A percentile compares a stretch with the other conserved stretches of the same genome.
phyloP scores from a whole-genome alignment of 1,140 invertebrate species.

The Hyposmocoma kahamanoa region DNA sequence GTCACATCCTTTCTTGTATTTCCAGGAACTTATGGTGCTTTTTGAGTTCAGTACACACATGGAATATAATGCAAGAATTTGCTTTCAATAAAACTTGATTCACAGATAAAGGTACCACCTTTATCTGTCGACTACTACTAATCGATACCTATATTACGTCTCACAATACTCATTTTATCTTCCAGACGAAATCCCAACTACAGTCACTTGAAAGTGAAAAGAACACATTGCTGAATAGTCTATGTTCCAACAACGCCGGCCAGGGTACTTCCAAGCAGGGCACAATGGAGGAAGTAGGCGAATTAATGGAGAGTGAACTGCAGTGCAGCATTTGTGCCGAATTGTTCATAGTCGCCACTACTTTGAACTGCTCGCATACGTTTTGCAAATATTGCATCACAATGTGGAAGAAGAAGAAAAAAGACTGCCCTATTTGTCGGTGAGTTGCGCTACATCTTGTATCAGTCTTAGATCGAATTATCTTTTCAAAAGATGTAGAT shows the following conservation, averaged over 20 bases:
- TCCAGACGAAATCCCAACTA: slow-evolving; percentile 41
- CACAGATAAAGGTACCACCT: too few species aligned
- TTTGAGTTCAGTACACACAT: too few species aligned
- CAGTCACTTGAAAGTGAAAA: slow-evolving; percentile 67
- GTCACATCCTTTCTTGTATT: too few species aligned
- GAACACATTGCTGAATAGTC: slow-evolving; percentile 38
- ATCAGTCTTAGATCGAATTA: too few species aligned
- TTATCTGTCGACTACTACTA: too few species aligned
- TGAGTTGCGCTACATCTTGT: too few species aligned
- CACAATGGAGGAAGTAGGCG: slow-evolving; percentile 74
- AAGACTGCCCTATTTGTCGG: slow-evolving; percentile 84
- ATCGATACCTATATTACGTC: too few species aligned
- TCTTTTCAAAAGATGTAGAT: too few species aligned
- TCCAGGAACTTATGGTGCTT: too few species aligned
- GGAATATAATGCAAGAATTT: too few species aligned
- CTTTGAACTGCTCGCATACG: slow-evolving; percentile 84
- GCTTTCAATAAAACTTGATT: too few species aligned
- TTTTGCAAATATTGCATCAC: slow-evolving; percentile 85
- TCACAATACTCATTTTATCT: slow-evolving; percentile 8
- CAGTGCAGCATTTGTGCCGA: slow-evolving; percentile 87
- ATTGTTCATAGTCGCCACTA: slow-evolving; percentile 81
- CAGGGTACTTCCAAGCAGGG: slow-evolving; percentile 53
- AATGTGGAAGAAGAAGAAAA: slow-evolving; percentile 82
- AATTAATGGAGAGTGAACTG: slow-evolving; percentile 84
- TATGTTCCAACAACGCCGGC: slow-evolving; percentile 17